Percentiles rank a stretch among this genome's conserved stretches.
Conservation (phyloP, 2,888 invertebrate genomes). For the Hypena proboscidalis region DNA sequence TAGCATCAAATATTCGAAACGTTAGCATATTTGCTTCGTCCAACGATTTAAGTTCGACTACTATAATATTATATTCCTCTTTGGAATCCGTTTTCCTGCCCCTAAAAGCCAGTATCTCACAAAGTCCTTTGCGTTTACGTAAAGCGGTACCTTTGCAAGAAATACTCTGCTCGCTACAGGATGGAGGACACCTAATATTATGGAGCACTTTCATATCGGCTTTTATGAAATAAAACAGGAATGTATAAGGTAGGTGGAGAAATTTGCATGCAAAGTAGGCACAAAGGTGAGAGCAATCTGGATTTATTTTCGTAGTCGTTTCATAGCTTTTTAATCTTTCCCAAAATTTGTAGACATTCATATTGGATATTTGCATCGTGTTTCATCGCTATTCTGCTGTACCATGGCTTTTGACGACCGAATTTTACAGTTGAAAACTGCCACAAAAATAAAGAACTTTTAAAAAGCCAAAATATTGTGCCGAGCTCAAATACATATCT, state of each 20-base stretch:
- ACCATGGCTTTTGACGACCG: no score
- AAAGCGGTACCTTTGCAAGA: slow-evolving; percentile 56
- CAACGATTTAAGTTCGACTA: slow-evolving; percentile 32
- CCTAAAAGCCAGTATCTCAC: slow-evolving; percentile 49
- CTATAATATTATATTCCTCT: slow-evolving; percentile 35
- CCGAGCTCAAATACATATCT: no score
- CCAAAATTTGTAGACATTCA: no score
- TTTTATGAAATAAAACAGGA: slow-evolving; percentile 46
- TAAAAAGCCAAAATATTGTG: no score
- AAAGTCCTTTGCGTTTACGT: slow-evolving; percentile 58
- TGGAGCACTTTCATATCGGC: slow-evolving; percentile 53
- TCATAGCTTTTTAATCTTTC: slow-evolving; percentile 9
- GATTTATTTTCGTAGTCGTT: no score
- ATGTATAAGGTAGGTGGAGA: slow-evolving; percentile 27
- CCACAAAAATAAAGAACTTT: no score
- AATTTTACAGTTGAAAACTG: no score
- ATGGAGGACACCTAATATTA: slow-evolving; percentile 58
- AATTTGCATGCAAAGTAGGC: slow-evolving; percentile 47
- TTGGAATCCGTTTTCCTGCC: slow-evolving; percentile 45
- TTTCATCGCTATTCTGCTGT: no score
- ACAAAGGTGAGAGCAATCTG: slow-evolving; percentile 28
- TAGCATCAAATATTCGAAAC: slow-evolving; percentile 16
- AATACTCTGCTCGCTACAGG: slow-evolving; percentile 54
- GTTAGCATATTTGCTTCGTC: slow-evolving; percentile 35
- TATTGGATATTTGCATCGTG: no score